Conservation (phyloP, 1,140 invertebrate genomes). For the Pomacea maculata region DNA sequence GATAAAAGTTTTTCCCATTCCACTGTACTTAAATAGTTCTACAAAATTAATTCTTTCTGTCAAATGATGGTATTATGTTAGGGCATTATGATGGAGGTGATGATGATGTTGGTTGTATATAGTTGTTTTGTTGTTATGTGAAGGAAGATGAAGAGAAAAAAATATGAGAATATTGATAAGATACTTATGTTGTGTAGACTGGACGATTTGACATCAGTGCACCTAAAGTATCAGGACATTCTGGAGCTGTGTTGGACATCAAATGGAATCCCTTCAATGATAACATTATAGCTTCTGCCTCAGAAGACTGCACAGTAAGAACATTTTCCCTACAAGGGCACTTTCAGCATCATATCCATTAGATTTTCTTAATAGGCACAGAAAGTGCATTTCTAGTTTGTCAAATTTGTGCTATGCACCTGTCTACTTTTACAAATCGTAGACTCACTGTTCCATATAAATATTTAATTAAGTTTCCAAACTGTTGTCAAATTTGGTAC, state of each 20-base stretch:
- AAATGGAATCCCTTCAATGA: slow-evolving; percentile 67
- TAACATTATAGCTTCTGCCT: slow-evolving; percentile 62
- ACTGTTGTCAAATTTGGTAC: too few relatives aligned
- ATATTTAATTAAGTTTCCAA: too few relatives aligned
- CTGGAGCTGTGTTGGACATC: slow-evolving; percentile 62
- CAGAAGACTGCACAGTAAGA: slow-evolving; percentile 62
- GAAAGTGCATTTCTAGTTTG: too few relatives aligned
- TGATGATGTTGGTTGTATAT: neutral
- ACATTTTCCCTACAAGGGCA: too few relatives aligned
- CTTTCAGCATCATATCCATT: too few relatives aligned
- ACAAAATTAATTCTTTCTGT: too few relatives aligned
- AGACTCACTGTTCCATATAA: too few relatives aligned
- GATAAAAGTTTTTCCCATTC: too few relatives aligned
- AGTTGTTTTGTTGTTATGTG: neutral
- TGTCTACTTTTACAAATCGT: too few relatives aligned
- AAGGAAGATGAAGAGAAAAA: neutral
- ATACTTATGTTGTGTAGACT: slow-evolving; percentile 43
- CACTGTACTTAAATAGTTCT: too few relatives aligned
- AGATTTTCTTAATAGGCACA: too few relatives aligned
- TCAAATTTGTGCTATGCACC: too few relatives aligned
- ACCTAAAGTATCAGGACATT: slow-evolving; percentile 61
- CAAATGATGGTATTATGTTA: neutral
- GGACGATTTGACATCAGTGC: slow-evolving; percentile 60
- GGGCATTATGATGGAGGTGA: neutral
- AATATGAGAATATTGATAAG: neutral